Evolutionary conservation across 2,888 invertebrate genomes (phyloP).

Genomic region (Colostygia pectinataria): DNA sequence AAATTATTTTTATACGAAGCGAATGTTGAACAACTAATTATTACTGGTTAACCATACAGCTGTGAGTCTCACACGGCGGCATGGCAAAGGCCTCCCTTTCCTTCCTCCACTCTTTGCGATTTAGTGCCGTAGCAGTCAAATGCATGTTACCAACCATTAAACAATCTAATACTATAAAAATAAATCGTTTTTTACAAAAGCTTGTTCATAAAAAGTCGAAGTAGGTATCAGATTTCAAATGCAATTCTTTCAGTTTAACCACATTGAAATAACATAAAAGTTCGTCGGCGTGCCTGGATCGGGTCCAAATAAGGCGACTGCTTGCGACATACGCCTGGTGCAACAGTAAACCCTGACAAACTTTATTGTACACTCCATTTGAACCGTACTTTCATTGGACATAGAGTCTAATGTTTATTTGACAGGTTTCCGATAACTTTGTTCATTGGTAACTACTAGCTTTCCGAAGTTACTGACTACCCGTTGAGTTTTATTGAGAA

Average conservation of each 20-base stretch:
- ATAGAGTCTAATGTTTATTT: slow-evolving; percentile 49
- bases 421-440: slow-evolving; percentile 33
- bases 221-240: slow-evolving; percentile 45
- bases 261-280: slow-evolving; percentile 79
- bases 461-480: slow-evolving; percentile 64
- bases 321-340: slow-evolving; percentile 71
- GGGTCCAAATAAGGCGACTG: slow-evolving; percentile 80
- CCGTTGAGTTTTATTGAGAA: slow-evolving; percentile 65
- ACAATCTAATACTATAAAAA: background rate
- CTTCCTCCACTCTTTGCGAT: too few relatives aligned
- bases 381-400: slow-evolving; percentile 37
- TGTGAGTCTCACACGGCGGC: too few relatives aligned
- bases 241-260: slow-evolving; percentile 66
- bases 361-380: slow-evolving; percentile 37
- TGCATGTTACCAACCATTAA: too few relatives aligned
- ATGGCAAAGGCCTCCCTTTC: too few relatives aligned
- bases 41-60: too few relatives aligned
- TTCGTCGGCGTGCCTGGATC: slow-evolving; percentile 70
- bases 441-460: slow-evolving; percentile 57
- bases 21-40: too few relatives aligned
- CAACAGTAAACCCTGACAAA: slow-evolving; percentile 50
- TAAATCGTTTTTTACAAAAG: slow-evolving; percentile 22
- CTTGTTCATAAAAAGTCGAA: slow-evolving; percentile 36
- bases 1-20: too few relatives aligned
- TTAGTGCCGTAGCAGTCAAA: too few relatives aligned